Base-by-base conservation (phyloP, 2,888 invertebrate species). In the Synanthedon andrenaeformis region DNA sequence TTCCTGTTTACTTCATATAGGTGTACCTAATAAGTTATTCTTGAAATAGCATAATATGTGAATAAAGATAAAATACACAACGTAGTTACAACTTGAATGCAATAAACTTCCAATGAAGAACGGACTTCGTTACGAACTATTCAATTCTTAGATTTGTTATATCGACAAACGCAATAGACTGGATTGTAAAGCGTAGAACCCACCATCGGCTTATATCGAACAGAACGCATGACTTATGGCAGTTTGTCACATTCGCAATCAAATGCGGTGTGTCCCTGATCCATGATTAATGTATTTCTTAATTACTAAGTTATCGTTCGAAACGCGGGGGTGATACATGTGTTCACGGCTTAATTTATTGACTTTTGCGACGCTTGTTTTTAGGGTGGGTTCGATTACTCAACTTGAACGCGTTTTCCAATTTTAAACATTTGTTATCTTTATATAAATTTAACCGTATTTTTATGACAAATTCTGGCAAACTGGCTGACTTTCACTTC, bases 281-380 rank as follows among this genome's bases (percentile, higher is more conserved):
- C 70, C 67, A 67, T 85, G 86, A 87, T 87, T 83, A 86, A 87
- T 87, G 85, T 66, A 60, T 82, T 83, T 83, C 85, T 84, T 87
- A 86, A 87, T 87, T 87, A 85, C 83, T 70, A 81, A 84, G 81
- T 81, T 80, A 82, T 79, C 79, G 78, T 68, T 71, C 62, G 62
- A 62, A 67, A 62, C 68, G 66, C 35, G 69, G 68, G 73, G 72
- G 69, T 56, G 70, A 67, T 79, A 77, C 83, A 84, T 84, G 82
- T 84, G 85, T 82, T 80, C 76, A 69, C 56, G 58, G 70, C 65
- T 65, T 82, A 83, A 85, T 85, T 84, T 84, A 83, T 86, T 78
- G 82, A 82, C 82, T 76, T 82, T 82, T 72, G 70, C 65, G 70
- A 64, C 35, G 35, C 35, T 68, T 62, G 63, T 64, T 73, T 74